Evolutionary conservation across 2,797 vertebrate species (phyloP), one percentile per base, ranked within the genome.

Genomic region (Gobionotothen gibberifrons): DNA sequence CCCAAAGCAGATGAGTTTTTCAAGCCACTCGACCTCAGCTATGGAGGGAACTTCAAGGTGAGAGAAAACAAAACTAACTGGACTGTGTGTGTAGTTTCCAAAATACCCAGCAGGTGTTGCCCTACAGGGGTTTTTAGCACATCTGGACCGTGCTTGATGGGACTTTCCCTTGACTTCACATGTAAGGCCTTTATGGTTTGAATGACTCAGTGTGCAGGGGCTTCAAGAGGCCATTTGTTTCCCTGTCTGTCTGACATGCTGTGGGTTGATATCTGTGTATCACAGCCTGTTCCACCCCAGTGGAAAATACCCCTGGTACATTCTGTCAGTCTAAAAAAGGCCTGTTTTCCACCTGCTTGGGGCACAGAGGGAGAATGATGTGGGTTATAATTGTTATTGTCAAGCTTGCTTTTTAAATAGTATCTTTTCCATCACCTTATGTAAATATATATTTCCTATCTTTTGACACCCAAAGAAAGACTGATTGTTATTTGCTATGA

Each of bases 31-130:
- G 93, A 95, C 79, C 59, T 82, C 26, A 85, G 59, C 42, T 67
- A 93, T 39, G 82, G 78, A 6, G 94, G 95, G 9, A 89, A 95
- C 80, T 95, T 95, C 54, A 93, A 93, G 94, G 95, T 95, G 82
- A 85, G 83, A 60, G 42, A 63, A 57, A 42, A 17, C 16, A 61
- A 17, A 76, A 74, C 13, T 7, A 54, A 22, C 11, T 51, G 8
- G 29, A 0, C 21, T 53, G 14, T 55, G 46, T 60, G 46, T 86
- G 86, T 84, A 70, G 47, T 74, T 86, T 77, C 71, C 43, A 72
- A 17, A 22, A 8, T 0, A 1, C 8, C 85, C 90, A 87, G 72
- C 85, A 90, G 89, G 85, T 80, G 90, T 15, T 76, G 81, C 75
- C 48, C 15, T 9, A 52, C 76, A 58, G 40, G 84, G 73, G 72